Base-by-base conservation (phyloP, 1,140 invertebrate genomes). In the Zaprionus tsacasi region DNA sequence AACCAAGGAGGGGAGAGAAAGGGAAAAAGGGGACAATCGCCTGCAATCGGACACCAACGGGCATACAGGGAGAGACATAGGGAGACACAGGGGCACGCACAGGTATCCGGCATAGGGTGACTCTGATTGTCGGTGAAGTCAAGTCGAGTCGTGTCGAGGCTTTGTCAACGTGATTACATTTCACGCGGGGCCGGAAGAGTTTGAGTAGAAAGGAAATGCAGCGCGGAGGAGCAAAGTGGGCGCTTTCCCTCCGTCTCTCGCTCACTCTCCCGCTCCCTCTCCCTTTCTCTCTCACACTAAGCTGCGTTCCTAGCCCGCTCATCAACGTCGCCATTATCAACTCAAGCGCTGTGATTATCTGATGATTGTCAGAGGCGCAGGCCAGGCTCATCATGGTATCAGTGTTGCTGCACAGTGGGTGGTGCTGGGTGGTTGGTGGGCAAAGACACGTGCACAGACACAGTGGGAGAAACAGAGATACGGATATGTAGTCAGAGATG, bases 261-360 rank as follows among this genome's bases (percentile, higher is more conserved):
- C 5, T 36, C 40, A 13, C 21, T 5, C 30, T n/a, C 3, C 6
- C 21, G 30, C 25, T 35, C 5, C 10, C 15, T 11, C 6, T 43
- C 6, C n/a, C 25, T 6, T 5, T 66, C 33, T 15, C 57, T 5
- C 45, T 50, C 17, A 10, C 45, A 17, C 17, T 3, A 10, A 50
- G 11, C 45, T 57, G 43, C 25, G 11, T 25, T 30, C 25, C 43
- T 21, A 43, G 30, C 12, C 27, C 38, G 36, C 52, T 78, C 81
- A 85, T 85, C 81, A 83, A 81, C 81, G 81, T 83, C 78, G 81
- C 74, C 67, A 83, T 83, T 83, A 83, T 85, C 78, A 85, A 85
- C 81, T 86, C 78, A 78, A 85, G 81, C 78, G 66, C 65, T 85
- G 78, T 86, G 81, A 85, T 85, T 85, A 85, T 85, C 81, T 85